Base-by-base conservation (phyloP, 2,113 vertebrate species). In the Phylloscopus trochilus region DNA sequence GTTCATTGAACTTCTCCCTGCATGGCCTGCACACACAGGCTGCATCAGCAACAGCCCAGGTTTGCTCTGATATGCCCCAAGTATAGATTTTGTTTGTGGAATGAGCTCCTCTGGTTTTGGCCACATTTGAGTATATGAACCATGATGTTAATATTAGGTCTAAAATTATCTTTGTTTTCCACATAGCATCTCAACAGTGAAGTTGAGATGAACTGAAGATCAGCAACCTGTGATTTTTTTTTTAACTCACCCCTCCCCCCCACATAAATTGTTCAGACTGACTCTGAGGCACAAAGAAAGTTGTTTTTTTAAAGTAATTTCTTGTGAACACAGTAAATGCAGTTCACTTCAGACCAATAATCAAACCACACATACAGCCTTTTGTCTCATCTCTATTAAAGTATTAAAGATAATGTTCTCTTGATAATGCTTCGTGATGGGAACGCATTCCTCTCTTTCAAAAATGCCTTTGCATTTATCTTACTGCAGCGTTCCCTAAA, bases 401-500 rank as follows among this genome's bases (percentile, higher is more conserved):
- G 62, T 35, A 85, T 49, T 74, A 81, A 94, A 92, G 83, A 87
- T 70, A 86, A 96, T 95, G 93, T 83, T 77, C 90, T 94, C 67
- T 74, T 83, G 70, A 46, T 93, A 88, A 88, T 74, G 33, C 15
- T 69, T 78, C 43, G 7, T 87, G 74, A 87, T 74, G 89, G 55
- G 75, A 96, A 94, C 90, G 18, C 60, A 68, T 85, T 84, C n/a
- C 39, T 93, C 13, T 43, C 28, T 81, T 81, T 80, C 63, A 75
- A 67, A 93, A 90, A 68, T 60, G 39, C 77, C 70, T 87, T 51
- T 84, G 56, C 80, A 20, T 92, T 91, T 88, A 24, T 83, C 84
- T 89, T 90, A 39, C 68, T 80, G 82, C 41, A 83, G 12, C 0
- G 2, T n/a, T 63, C 33, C 43, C 74, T 86, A 10, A 76, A 89